Evolutionary conservation across 2,888 invertebrate genomes (phyloP), one percentile per base, ranked within the genome.

Genomic region (Leptinotarsa haldemani): DNA sequence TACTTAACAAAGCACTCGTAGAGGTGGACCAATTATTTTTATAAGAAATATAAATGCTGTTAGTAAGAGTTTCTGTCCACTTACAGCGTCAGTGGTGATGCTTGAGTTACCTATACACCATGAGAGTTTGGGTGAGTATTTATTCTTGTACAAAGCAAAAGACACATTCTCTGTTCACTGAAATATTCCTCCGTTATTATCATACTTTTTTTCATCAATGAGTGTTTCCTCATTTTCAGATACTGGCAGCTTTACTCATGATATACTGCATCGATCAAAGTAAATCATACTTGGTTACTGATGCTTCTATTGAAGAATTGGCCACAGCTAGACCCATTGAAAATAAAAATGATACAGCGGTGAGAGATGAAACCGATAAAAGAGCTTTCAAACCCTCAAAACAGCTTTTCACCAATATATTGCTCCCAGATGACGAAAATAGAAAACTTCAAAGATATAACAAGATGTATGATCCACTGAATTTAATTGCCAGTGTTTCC

Each of bases 121-220:
- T 77, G 75, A 72, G 68, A 70, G 74, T 64, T 61, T 76, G 76
- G 76, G 74, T 78, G 46, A 78, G 74, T 78, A 64, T 46, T 25
- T 65, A n/a, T 20, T 47, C 16, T 64, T n/a, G 18, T 64, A 3
- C 9, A 40, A 40, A 40, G 2, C 9, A 40, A 12, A 56, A 18
- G 7, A 56, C 4, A 56, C 18, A n/a, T 56, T 20, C 18, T 2
- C 13, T 50, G 13, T 0, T 16, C 0, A 50, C 50, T 15, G 48
- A 4, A 15, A 2, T 48, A 48, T 48, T 50, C 16, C 4, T 50
- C 4, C 50, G 16, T 50, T 16, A 50, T 50, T 15, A 61, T 25
- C 5, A 61, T 40, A 9, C 2, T 4, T 40, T 2, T 40, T 52
- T 65, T 30, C 46, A 3, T 7, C 22, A 25, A 15, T 13, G 9